phyloP scores from a whole-genome alignment of 2,113 vertebrate genomes.

The Litocranius walleri region DNA sequence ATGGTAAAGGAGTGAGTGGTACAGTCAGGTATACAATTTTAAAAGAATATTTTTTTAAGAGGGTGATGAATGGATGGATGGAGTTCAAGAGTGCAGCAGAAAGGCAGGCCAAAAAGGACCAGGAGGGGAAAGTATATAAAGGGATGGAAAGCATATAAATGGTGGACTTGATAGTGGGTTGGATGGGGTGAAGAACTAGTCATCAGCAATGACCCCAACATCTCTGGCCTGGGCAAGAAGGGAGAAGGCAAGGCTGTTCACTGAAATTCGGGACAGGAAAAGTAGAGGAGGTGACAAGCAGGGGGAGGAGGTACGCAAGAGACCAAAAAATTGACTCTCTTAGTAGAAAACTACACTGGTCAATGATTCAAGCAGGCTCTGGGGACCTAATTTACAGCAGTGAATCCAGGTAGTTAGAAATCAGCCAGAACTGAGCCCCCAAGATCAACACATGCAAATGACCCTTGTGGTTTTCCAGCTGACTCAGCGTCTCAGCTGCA shows the following conservation, averaged over 20 bases:
- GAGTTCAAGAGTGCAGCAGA: not conserved
- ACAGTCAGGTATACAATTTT: not conserved
- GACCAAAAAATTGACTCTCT: not conserved
- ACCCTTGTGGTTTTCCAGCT: not conserved
- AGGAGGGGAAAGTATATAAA: accelerated
- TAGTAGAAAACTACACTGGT: not conserved
- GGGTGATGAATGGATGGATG: not conserved
- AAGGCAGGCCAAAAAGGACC: not conserved
- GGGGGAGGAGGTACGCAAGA: accelerated
- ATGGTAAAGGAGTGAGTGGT: not conserved
- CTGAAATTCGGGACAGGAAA: not conserved
- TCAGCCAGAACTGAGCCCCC: not conserved
- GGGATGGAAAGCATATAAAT: accelerated
- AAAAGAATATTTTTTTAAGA: not conserved
- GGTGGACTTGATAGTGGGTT: not conserved
- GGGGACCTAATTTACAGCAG: not conserved
- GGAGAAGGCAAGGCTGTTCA: not conserved
- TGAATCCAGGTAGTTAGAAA: not conserved
- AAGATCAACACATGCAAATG: not conserved
- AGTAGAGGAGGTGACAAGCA: not conserved
- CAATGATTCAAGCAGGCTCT: not conserved
- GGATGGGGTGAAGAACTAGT: not conserved
- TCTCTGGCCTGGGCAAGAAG: not conserved
- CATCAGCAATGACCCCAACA: not conserved
- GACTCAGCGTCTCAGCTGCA: accelerated